Percentiles rank a stretch among this genome's conserved stretches.
Evolutionary conservation across 2,113 vertebrate species (phyloP).

Genomic region (Dunckerocampus dactyliophorus): DNA sequence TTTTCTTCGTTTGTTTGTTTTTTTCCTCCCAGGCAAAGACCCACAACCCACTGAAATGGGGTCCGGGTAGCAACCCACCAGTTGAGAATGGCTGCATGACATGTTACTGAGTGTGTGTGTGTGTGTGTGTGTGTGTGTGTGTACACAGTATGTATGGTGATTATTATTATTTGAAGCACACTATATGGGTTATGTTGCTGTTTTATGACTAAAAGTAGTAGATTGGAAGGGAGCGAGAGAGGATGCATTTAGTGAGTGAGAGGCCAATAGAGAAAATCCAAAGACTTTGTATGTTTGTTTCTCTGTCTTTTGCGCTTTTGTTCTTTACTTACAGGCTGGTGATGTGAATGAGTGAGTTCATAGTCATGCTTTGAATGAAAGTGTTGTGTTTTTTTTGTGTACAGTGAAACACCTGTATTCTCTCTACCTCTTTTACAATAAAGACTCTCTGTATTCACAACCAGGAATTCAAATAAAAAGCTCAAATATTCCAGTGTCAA

Average conservation of each 20-base stretch:
- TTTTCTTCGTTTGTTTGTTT: no score
- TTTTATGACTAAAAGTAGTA: constrained; percentile 51
- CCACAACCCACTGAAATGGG: no score
- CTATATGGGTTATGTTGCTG: constrained; percentile 57
- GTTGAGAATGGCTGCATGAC: constrained; percentile 23
- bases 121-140: constrained; percentile 35
- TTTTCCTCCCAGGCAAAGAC: no score
- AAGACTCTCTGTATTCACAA: constrained; percentile 80
- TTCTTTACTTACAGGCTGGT: constrained; percentile 31
- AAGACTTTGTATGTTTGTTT: constrained; percentile 70
- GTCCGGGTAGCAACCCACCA: no score
- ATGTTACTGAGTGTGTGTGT: constrained; percentile 61
- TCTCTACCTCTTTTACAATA: constrained; percentile 86
- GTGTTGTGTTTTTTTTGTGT: constrained; percentile 78
- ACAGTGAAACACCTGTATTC: constrained; percentile 81
- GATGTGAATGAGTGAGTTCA: constrained; percentile 56
- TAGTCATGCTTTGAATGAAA: constrained; percentile 68
- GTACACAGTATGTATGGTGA: constrained; percentile 19
- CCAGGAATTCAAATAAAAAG: background rate
- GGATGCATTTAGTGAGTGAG: constrained; percentile 46
- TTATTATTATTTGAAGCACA: constrained; percentile 65
- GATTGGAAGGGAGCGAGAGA: constrained; percentile 59
- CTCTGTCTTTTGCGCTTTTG: constrained; percentile 33
- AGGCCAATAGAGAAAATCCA: constrained; percentile 77
- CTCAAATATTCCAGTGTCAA: no score